A percentile compares a stretch with the other conserved stretches of the same genome.
These are phyloP conservation scores for Drosophila robusta DNA, from an alignment of 2,888 invertebrate genomes.

Conservation along the genomic window DNA sequence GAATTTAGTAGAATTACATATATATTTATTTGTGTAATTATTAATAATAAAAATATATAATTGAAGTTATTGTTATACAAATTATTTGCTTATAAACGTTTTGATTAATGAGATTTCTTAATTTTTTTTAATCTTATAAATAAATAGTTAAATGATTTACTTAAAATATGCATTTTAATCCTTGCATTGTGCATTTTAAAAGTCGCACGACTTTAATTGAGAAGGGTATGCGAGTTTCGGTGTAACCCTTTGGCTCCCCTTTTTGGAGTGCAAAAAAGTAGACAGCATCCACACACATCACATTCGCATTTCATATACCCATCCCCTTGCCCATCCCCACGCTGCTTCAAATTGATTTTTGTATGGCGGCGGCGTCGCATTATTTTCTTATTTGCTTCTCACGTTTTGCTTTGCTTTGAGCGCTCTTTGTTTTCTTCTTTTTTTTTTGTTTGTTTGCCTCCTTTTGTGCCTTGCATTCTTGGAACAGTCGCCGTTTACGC, in stretches of 20 bases:
- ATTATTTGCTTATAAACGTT: no score
- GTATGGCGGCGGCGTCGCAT: slow-evolving; percentile 58
- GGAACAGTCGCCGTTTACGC: slow-evolving; percentile 70
- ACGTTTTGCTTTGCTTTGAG: slow-evolving; percentile 67
- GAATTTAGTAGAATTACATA: no score
- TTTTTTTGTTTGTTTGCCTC: slow-evolving; percentile 76
- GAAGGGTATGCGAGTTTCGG: slow-evolving; percentile 31
- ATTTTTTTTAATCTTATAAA: no score
- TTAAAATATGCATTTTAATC: not conserved
- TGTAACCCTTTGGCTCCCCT: not conserved
- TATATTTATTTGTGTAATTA: no score
- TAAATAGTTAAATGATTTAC: no score
- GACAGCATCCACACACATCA: slow-evolving; percentile 57
- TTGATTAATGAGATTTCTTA: no score
- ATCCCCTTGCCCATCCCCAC: slow-evolving; percentile 17
- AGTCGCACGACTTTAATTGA: not conserved
- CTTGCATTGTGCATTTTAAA: not conserved
- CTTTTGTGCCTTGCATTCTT: slow-evolving; percentile 77
- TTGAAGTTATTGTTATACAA: no score
- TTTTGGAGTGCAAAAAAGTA: slow-evolving; percentile 46
- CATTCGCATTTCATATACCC: slow-evolving; percentile 37
- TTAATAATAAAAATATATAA: no score
- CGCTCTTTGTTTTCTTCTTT: slow-evolving; percentile 70
- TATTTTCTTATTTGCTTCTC: slow-evolving; percentile 75
- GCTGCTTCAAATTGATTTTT: slow-evolving; percentile 74